Base-by-base conservation (phyloP, 2,797 vertebrate genomes). In the Phrynocephalus vlangalii region DNA sequence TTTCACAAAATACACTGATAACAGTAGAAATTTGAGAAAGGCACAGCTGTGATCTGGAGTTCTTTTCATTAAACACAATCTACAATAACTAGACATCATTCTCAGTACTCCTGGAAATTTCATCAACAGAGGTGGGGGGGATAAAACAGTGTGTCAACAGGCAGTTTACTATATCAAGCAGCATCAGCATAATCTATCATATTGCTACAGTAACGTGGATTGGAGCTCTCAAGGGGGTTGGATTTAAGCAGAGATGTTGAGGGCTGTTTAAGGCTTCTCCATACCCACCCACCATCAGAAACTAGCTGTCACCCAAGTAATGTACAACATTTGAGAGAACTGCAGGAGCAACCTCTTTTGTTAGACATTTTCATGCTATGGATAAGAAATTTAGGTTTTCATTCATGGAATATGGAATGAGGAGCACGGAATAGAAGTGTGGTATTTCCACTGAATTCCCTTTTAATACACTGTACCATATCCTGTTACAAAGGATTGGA, bases 11-110 rank as follows among this genome's bases (percentile, higher is more conserved):
- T 68, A 67, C 22, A 15, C 18, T 60, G 28, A 79, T 11, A 6
- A 28, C 24, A 18, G 52, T 8, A 8, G 71, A n/a, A 82, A 33
- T 5, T 52, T 38, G 28, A 56, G 24, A 68, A 76, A 56, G n/a
- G 66, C 18, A 44, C 67, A 78, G 73, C 33, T 77, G 30, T 70
- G 60, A 52, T 68, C n/a, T 70, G 68, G 11, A 84, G 48, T 78
- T 81, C 52, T 44, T 0, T 38, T 86, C 84, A 81, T 85, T 79
- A 3, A 5, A 5, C 38, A 30, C 22, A 48, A 30, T 52, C 26
- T 86, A 60, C n/a, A 79, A 48, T 81, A 72, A 10, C 0, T 66
- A 72, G 50, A 89, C 60, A 89, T 20, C 33, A 87, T n/a, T 28
- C 72, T 71, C 10, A 50, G 2, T 24, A 26, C 18, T 72, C 5